Evolutionary conservation across 2,797 vertebrate genomes (phyloP).

Genomic region (Erpetoichthys calabaricus): DNA sequence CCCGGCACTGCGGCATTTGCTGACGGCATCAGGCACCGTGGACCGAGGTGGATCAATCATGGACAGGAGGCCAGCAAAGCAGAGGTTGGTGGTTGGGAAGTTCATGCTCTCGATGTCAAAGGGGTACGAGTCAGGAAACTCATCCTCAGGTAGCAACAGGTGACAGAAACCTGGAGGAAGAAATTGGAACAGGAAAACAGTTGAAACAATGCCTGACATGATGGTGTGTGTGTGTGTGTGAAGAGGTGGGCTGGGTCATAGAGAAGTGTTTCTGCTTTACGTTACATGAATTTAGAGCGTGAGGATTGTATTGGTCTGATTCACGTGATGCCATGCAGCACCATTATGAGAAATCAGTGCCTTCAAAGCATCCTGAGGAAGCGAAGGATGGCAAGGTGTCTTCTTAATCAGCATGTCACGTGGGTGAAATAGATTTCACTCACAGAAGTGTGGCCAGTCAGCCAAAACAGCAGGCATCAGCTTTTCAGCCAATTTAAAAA

Average conservation of each 20-base stretch:
- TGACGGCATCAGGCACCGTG: slow-evolving; percentile 54
- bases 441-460: too few species aligned
- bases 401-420: too few species aligned
- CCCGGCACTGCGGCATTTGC: slow-evolving; percentile 56
- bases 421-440: too few species aligned
- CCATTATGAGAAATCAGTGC: too few species aligned
- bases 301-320: too few species aligned
- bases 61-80: slow-evolving; percentile 57
- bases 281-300: rapidly evolving
- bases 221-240: too few species aligned
- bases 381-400: too few species aligned
- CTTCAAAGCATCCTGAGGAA: too few species aligned
- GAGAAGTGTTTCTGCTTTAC: background rate
- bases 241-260: too few species aligned
- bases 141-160: slow-evolving; percentile 41
- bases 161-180: slow-evolving; percentile 51
- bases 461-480: rapidly evolving
- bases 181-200: too few species aligned
- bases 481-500: background rate
- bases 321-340: too few species aligned
- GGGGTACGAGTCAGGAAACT: slow-evolving; percentile 42
- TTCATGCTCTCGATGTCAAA: slow-evolving; percentile 52
- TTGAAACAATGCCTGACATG: too few species aligned
- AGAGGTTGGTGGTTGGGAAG: slow-evolving; percentile 49
- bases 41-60: slow-evolving; percentile 61